Evolutionary conservation across 1,140 invertebrate species (phyloP).

Genomic region (Brachionus plicatilis): DNA sequence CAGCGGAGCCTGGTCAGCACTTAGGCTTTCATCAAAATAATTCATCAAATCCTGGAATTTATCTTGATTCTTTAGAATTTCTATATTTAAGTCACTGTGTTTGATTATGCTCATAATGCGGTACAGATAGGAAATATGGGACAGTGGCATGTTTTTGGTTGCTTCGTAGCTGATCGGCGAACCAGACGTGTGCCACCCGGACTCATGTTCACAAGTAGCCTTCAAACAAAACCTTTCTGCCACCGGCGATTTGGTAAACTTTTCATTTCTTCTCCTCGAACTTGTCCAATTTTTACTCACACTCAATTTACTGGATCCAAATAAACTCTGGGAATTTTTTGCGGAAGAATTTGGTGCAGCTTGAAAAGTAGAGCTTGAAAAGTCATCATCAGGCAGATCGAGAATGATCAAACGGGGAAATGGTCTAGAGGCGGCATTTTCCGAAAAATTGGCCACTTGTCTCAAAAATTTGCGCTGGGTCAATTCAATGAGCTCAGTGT

Average conservation of each 20-base stretch:
- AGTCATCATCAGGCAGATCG: constrained; percentile 40
- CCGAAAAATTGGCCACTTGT: constrained; percentile 40
- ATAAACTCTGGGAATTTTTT: neutral
- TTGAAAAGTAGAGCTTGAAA: too few relatives aligned
- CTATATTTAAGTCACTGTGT: constrained; percentile 30
- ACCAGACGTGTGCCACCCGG: constrained; percentile 24
- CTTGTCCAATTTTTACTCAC: neutral
- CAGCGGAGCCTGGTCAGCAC: neutral
- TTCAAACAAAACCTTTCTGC: constrained; percentile 41
- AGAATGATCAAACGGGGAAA: constrained; percentile 43
- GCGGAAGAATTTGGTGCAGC: neutral
- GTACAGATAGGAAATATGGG: constrained; percentile 1
- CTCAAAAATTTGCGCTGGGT: constrained; percentile 44
- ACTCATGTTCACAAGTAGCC: constrained; percentile 42
- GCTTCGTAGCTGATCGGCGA: neutral
- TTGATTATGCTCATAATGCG: constrained; percentile 12
- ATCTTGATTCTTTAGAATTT: neutral
- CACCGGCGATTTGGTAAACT: neutral
- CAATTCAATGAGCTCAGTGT: constrained; percentile 42
- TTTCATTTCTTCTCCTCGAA: neutral
- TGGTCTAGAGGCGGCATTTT: neutral
- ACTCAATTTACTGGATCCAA: neutral
- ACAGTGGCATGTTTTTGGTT: neutral
- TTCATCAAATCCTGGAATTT: constrained; percentile 30
- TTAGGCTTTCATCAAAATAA: constrained; percentile 1